These are phyloP conservation scores for Enteromius argenteus DNA, from an alignment of 2,797 vertebrate species.

Conservation along the genomic window DNA sequence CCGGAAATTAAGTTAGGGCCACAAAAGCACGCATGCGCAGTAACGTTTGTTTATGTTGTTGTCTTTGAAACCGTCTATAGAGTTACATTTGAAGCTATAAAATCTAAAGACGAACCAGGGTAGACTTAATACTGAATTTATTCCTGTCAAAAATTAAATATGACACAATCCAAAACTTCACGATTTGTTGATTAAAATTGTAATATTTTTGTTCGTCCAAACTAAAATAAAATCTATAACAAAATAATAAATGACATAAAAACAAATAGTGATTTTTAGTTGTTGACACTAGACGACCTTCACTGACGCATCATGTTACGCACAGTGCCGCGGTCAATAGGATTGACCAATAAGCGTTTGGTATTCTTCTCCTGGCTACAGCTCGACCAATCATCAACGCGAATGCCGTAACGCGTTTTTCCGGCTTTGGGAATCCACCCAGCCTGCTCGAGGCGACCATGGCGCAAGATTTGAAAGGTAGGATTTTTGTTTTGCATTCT, in stretches of 20 bases:
- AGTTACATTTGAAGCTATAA: background rate
- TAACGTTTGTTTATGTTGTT: no score
- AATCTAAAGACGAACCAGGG: background rate
- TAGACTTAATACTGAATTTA: background rate
- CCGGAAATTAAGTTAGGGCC: no score
- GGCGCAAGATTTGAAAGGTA: slow-evolving; percentile 84
- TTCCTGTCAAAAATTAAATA: background rate
- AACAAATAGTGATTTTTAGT: background rate
- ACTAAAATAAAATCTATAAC: background rate
- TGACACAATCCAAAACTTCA: background rate
- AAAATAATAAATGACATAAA: background rate
- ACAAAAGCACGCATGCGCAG: no score
- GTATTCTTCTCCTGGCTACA: slow-evolving; percentile 7
- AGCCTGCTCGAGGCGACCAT: slow-evolving; percentile 72
- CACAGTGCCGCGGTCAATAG: background rate
- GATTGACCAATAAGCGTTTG: slow-evolving; percentile 42
- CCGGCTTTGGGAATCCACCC: slow-evolving; percentile 64
- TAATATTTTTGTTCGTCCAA: background rate
- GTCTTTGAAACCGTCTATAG: background rate
- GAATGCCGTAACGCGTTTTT: background rate
- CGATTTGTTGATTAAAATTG: background rate
- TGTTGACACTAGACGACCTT: background rate
- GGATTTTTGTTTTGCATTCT: background rate
- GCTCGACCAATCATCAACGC: slow-evolving; percentile 50
- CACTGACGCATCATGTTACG: background rate